phyloP scores from a whole-genome alignment of 2,113 vertebrate genomes.

The Polyodon spathula region DNA sequence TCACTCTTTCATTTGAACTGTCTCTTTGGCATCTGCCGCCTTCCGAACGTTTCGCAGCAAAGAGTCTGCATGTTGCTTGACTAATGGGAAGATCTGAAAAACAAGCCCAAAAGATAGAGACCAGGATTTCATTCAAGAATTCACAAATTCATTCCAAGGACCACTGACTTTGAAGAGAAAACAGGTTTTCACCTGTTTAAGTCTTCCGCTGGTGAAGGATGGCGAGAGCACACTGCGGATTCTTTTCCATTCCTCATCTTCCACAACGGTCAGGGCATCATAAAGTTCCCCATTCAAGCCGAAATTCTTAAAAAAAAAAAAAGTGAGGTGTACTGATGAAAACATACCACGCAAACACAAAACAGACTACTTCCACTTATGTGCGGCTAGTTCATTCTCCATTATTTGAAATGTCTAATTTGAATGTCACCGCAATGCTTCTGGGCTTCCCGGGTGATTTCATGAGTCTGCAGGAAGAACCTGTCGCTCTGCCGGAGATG shows the following conservation, averaged over 20 bases:
- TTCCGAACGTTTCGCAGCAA: slow-evolving; percentile 51
- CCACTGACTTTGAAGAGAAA: neutral
- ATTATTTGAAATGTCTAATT: too few species aligned
- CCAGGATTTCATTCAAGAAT: neutral
- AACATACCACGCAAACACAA: neutral
- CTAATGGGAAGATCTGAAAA: slow-evolving; percentile 64
- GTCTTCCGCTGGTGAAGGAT: slow-evolving; percentile 69
- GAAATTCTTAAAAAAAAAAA: slow-evolving; percentile 25
- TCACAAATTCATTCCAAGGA: neutral
- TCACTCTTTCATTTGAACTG: slow-evolving; percentile 42
- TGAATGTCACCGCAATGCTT: too few species aligned
- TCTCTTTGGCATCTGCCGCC: slow-evolving; percentile 44
- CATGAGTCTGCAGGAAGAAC: too few species aligned
- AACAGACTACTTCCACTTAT: too few species aligned
- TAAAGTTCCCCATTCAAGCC: slow-evolving; percentile 38
- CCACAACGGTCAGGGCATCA: slow-evolving; percentile 27
- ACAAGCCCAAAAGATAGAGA: neutral
- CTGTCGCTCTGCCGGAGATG: too few species aligned
- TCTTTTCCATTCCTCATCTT: slow-evolving; percentile 69
- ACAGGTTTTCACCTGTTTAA: slow-evolving; percentile 61
- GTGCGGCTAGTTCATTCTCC: too few species aligned
- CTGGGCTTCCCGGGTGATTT: too few species aligned
- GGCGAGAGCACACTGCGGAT: slow-evolving; percentile 63
- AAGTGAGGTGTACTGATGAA: neutral
- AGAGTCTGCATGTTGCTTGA: slow-evolving; percentile 49